Evolutionary conservation across 2,888 invertebrate species (phyloP).

Genomic region (Netelia fuscicornis): DNA sequence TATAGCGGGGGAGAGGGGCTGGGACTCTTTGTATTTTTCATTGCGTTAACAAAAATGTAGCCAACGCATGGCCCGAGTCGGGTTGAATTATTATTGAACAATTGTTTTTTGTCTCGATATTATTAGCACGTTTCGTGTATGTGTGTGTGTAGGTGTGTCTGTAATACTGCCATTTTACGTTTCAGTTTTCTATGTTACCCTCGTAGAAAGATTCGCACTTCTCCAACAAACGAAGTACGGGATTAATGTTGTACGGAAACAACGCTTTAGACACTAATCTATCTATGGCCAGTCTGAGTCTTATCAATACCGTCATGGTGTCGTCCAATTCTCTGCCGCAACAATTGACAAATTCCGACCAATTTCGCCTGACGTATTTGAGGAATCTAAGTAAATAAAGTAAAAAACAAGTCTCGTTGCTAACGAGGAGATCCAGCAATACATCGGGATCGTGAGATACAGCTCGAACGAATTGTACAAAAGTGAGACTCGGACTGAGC

Average conservation of each 20-base stretch:
- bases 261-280: conserved; percentile 92
- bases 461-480: conserved; percentile 93
- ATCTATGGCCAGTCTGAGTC: conserved; percentile 92
- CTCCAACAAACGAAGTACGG: conserved; percentile 92
- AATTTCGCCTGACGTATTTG: conserved; percentile 93
- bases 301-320: conserved; percentile 93
- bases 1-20: background rate
- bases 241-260: conserved; percentile 96
- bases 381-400: conserved; percentile 93
- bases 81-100: conserved; percentile 29
- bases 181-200: conserved; percentile 92
- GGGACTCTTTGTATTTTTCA: background rate
- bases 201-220: conserved; percentile 94
- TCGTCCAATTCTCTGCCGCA: conserved; percentile 91
- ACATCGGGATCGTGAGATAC: conserved; percentile 93
- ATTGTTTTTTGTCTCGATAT: conserved; percentile 1
- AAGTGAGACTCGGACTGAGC: conserved; percentile 94
- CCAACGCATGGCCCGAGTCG: background rate
- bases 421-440: conserved; percentile 93
- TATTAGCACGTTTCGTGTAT: conserved; percentile 35
- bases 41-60: background rate
- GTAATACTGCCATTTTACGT: conserved; percentile 61
- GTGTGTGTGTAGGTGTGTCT: background rate
- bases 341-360: conserved; percentile 92
- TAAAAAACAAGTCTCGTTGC: conserved; percentile 96